Evolutionary conservation across 2,888 invertebrate species (phyloP).

Genomic region (Callimorpha dominula): DNA sequence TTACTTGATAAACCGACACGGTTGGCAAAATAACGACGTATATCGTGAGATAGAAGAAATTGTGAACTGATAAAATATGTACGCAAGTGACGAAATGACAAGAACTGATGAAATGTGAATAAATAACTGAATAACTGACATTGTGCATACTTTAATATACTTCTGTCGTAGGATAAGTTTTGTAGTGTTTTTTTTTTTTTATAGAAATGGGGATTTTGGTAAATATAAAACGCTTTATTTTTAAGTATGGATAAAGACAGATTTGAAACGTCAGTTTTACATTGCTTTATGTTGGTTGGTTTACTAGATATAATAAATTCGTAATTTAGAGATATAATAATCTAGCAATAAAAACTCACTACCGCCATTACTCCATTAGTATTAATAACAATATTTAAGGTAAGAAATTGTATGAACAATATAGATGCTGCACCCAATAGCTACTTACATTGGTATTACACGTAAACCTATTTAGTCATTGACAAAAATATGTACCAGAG

Average conservation of each 20-base stretch:
- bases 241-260: background rate
- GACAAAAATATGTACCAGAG: no score
- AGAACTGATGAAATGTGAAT: conserved; percentile 1
- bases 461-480: no score
- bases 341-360: no score
- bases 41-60: background rate
- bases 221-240: background rate
- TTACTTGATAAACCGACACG: background rate
- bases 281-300: no score
- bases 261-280: no score
- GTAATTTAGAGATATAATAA: no score
- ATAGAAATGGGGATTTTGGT: background rate
- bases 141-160: background rate
- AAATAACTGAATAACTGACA: background rate
- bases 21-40: background rate
- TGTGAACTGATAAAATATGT: conserved; percentile 1
- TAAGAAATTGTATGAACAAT: no score
- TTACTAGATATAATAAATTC: no score
- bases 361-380: no score
- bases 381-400: no score
- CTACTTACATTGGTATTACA: no score
- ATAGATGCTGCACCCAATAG: no score
- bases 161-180: background rate
- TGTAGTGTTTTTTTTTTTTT: background rate
- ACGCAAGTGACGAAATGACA: conserved; percentile 3